Percentiles rank a stretch among this genome's conserved stretches.
Conservation (phyloP, 2,113 vertebrate genomes). For the Toxostoma redivivum region DNA sequence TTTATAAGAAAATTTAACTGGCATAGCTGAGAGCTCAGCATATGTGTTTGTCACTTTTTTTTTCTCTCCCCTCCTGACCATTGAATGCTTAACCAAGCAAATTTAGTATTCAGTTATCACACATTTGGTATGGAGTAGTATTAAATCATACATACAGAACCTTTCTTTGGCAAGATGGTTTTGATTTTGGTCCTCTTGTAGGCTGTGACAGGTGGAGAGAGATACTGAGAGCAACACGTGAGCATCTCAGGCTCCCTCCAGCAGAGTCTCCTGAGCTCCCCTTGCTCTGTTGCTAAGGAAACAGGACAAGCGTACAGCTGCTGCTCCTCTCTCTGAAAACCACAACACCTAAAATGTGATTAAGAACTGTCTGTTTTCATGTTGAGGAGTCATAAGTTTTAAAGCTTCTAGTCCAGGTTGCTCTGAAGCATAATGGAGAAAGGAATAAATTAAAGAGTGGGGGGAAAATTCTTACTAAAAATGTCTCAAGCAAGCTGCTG, state of each 20-base stretch:
- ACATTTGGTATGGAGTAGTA: not conserved
- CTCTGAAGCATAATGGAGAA: conserved; percentile 32
- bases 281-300: conserved; percentile 63
- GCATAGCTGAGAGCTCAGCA: not conserved
- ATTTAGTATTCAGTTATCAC: not conserved
- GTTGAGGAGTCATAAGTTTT: conserved; percentile 35
- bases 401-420: not conserved
- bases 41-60: not conserved
- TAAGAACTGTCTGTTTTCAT: conserved; percentile 32
- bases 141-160: not conserved
- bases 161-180: not conserved
- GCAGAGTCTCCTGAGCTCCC: conserved; percentile 14
- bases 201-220: not conserved
- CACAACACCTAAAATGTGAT: conserved; percentile 25
- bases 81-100: not conserved
- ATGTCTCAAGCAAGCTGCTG: conserved; percentile 8
- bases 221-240: not conserved
- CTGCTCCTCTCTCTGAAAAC: not conserved
- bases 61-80: not conserved
- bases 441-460: conserved; percentile 9
- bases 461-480: not conserved
- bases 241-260: not conserved
- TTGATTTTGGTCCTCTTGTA: not conserved
- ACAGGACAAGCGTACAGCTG: not conserved
- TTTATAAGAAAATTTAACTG: not conserved